Evolutionary conservation across 2,797 vertebrate genomes (phyloP).

Genomic region (Loris lydekkerianus): DNA sequence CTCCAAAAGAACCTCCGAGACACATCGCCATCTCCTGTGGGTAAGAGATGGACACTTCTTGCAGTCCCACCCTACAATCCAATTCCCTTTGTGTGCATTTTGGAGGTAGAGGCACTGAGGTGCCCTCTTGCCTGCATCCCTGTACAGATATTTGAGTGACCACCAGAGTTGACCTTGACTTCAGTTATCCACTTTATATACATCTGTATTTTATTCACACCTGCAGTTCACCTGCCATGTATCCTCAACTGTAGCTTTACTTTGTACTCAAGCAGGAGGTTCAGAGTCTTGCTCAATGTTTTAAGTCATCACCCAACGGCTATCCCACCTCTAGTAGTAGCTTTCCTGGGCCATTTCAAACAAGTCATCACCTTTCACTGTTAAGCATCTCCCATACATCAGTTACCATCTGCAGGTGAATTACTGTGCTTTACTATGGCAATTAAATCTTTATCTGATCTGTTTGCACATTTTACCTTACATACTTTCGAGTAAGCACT

Average conservation of each 20-base stretch:
- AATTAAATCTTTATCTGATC: neutral
- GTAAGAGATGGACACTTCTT: neutral
- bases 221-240: neutral
- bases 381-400: neutral
- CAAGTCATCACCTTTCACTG: neutral
- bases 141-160: neutral
- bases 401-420: neutral
- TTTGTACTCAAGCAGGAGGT: neutral
- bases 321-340: neutral
- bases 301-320: neutral
- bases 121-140: neutral
- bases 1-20: neutral
- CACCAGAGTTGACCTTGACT: neutral
- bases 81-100: neutral
- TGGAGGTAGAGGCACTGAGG: neutral
- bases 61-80: rapidly evolving
- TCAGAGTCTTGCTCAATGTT: neutral
- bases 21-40: neutral
- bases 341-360: constrained; percentile 1
- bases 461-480: neutral
- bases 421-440: neutral
- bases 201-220: neutral
- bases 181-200: neutral
- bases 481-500: constrained; percentile 4
- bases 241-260: neutral